phyloP scores from a whole-genome alignment of 1,140 invertebrate genomes.

The Lucilia sericata region DNA sequence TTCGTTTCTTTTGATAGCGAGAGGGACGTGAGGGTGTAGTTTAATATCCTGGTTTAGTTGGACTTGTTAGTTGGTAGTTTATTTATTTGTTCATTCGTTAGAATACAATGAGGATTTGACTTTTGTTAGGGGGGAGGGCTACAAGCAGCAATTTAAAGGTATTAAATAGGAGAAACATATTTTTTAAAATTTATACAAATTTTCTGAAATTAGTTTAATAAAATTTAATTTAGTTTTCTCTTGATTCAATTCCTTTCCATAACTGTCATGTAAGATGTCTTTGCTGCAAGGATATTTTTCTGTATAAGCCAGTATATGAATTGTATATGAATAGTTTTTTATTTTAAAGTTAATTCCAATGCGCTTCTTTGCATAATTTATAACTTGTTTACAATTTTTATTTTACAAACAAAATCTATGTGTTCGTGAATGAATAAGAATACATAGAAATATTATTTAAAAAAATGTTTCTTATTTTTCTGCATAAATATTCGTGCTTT shows the following conservation, averaged over 20 bases:
- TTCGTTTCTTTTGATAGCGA: no score
- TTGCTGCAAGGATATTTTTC: not conserved
- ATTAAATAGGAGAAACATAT: no score
- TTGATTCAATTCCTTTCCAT: not conserved
- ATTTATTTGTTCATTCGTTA: not conserved
- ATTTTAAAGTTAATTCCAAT: slow-evolving; percentile 30
- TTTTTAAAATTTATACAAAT: not conserved
- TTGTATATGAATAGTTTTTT: no score
- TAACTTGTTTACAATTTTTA: slow-evolving; percentile 35
- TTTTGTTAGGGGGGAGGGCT: no score
- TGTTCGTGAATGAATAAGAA: not conserved
- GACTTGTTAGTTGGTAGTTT: not conserved
- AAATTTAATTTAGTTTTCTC: not conserved
- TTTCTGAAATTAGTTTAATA: not conserved
- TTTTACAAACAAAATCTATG: not conserved
- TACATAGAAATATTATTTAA: no score
- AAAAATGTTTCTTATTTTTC: no score
- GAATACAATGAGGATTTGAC: not conserved
- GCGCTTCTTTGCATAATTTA: slow-evolving; percentile 38
- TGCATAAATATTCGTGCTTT: no score
- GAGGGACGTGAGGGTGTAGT: no score
- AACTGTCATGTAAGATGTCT: not conserved
- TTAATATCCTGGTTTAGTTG: not conserved
- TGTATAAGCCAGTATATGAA: no score
- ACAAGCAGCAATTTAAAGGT: no score